Percentiles rank a stretch among this genome's conserved stretches.
Conservation (phyloP, 1,140 invertebrate species). For the Pristionchus pacificus region DNA sequence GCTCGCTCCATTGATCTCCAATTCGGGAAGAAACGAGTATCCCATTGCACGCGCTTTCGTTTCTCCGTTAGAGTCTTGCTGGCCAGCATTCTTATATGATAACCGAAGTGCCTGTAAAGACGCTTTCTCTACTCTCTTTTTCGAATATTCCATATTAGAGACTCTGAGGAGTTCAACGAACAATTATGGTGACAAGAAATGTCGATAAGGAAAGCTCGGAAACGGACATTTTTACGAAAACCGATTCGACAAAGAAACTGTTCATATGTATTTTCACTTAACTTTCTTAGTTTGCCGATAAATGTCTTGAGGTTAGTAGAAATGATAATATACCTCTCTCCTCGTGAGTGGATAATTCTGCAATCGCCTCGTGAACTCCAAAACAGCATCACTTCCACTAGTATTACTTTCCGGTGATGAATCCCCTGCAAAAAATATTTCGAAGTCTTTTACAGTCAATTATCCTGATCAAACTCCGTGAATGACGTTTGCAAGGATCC, state of each 20-base stretch:
- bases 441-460: too few relatives aligned
- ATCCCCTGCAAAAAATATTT: conserved; percentile 42
- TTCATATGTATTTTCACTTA: too few relatives aligned
- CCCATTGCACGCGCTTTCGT: conserved; percentile 39
- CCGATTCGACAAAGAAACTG: too few relatives aligned
- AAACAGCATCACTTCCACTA: conserved; percentile 51
- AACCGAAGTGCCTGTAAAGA: conserved; percentile 43
- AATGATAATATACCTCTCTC: conserved; percentile 40
- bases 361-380: conserved; percentile 56
- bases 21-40: conserved; percentile 50
- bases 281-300: too few relatives aligned
- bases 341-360: conserved; percentile 55
- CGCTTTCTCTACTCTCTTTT: too few relatives aligned
- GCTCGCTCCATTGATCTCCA: conserved; percentile 55
- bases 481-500: conserved; percentile 56
- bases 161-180: too few relatives aligned
- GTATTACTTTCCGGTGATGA: conserved; percentile 53
- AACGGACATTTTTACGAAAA: too few relatives aligned
- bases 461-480: conserved; percentile 18
- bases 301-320: too few relatives aligned
- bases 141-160: too few relatives aligned
- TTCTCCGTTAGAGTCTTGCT: conserved; percentile 50
- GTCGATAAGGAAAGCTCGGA: too few relatives aligned
- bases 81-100: conserved; percentile 46
- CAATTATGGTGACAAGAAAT: too few relatives aligned